These are phyloP conservation scores for Hyperopisus bebe DNA, from an alignment of 2,113 vertebrate genomes.

Conservation along the genomic window DNA sequence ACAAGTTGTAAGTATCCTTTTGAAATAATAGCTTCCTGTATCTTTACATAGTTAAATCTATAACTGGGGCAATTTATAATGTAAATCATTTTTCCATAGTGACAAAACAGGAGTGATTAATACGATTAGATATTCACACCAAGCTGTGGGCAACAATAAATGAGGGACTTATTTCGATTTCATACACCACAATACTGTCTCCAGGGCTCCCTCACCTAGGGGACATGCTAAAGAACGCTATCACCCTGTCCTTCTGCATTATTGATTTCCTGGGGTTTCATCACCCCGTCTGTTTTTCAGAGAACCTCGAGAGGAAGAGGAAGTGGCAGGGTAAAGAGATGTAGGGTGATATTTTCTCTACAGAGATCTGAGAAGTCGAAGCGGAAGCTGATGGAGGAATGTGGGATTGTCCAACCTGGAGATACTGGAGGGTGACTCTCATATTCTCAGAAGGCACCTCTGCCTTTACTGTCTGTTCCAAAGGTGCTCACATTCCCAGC, in stretches of 20 bases:
- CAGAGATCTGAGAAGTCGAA: constrained; percentile 44
- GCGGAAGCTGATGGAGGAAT: constrained; percentile 1
- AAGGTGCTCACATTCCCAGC: constrained; percentile 17
- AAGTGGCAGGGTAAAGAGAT: constrained; percentile 21
- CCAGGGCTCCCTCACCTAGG: constrained; percentile 64
- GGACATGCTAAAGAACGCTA: constrained; percentile 69
- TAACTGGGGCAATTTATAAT: not conserved
- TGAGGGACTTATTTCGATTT: not conserved
- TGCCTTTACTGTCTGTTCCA: constrained; percentile 19
- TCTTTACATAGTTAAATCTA: not conserved
- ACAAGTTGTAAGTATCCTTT: not conserved
- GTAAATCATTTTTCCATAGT: not conserved
- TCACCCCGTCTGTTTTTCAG: constrained; percentile 61
- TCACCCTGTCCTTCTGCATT: constrained; percentile 68
- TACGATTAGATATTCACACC: not conserved
- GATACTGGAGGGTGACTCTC: not conserved
- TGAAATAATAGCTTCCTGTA: not conserved
- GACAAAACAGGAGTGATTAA: constrained; percentile 5
- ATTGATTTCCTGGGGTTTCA: constrained; percentile 71
- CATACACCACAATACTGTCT: constrained; percentile 37
- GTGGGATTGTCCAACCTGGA: not conserved
- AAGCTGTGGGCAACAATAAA: not conserved
- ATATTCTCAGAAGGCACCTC: constrained; percentile 31
- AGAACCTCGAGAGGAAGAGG: constrained; percentile 38
- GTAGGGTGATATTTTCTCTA: not conserved